Evolutionary conservation across 2,113 vertebrate genomes (phyloP), one percentile per base, ranked within the genome.

Genomic region (Talpa occidentalis): DNA sequence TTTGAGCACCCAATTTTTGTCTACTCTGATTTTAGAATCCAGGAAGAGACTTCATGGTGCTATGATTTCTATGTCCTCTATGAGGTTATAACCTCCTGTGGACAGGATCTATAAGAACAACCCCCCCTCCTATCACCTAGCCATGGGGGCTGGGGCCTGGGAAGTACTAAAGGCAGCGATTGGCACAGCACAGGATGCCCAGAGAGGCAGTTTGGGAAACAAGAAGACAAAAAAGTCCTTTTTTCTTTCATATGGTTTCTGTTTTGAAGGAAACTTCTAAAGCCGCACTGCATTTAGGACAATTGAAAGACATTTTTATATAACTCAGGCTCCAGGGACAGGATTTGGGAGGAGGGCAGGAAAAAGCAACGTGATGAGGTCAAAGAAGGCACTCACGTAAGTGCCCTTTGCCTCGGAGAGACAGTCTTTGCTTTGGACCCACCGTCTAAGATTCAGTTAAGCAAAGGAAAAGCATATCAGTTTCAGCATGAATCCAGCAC

Each of bases 401-500:
- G 11, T 40, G 49, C 30, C 52, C 44, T 7, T 54, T 6, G 5
- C 24, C 30, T 80, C 6, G 30, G 54, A 72, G 21, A 54, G 60
- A 73, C 94, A 79, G 35, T 19, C 6, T 67, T 67, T 83, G 14
- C 79, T 66, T 76, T 49, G 6, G 90, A 80, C 19, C 3, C 22
- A 87, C 11, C 42, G 5, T 47, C 76, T 21, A 77, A 84, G 67
- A 80, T 90, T 62, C 87, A 74, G 70, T 79, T 84, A 87, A 62
- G 28, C 42, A 49, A 87, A 87, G 59, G n/a, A n/a, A 56, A 91
- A 64, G 26, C 21, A 11, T 7, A 54, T 60, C 16, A n/a, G 35
- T 81, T 77, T 96, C 30, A 72, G 5, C 19, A 59, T 5, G 37
- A 90, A 67, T 87, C 66, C 78, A 66, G 73, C 28, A 88, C 47